phyloP scores from a whole-genome alignment of 2,888 invertebrate species.

The Drosophila subquinaria region DNA sequence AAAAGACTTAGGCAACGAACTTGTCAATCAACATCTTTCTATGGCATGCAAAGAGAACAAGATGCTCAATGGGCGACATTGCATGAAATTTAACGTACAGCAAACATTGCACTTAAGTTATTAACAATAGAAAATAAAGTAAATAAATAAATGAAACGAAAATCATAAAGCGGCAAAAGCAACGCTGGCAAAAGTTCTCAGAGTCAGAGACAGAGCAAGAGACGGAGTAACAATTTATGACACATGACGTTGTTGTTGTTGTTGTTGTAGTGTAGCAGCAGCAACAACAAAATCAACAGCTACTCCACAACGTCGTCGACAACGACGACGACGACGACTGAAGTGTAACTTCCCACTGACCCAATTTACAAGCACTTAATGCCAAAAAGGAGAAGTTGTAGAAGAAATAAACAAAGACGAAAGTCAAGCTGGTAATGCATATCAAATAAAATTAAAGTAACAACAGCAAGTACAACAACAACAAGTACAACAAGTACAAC shows the following conservation, averaged over 20 bases:
- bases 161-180: constrained; percentile 40
- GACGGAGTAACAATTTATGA: constrained; percentile 70
- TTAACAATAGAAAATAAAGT: constrained; percentile 36
- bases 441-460: constrained; percentile 80
- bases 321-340: constrained; percentile 59
- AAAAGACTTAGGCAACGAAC: constrained; percentile 80
- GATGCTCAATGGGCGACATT: constrained; percentile 31
- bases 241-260: constrained; percentile 63
- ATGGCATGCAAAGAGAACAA: constrained; percentile 7
- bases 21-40: constrained; percentile 25
- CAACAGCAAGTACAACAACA: constrained; percentile 46
- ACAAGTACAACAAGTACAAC: constrained; percentile 17
- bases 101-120: constrained; percentile 28
- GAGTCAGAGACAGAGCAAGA: constrained; percentile 49
- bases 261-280: constrained; percentile 20
- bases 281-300: constrained; percentile 30
- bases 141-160: constrained; percentile 60
- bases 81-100: constrained; percentile 28
- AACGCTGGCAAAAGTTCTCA: constrained; percentile 67
- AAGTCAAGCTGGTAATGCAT: constrained; percentile 80
- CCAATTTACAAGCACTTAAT: constrained; percentile 83
- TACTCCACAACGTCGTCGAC: constrained; percentile 30
- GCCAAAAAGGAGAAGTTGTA: constrained; percentile 81
- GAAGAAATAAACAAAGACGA: constrained; percentile 82
- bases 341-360: constrained; percentile 84